A percentile compares a stretch with the other conserved stretches of the same genome.
phyloP scores from a whole-genome alignment of 1,140 invertebrate species.

The Drosophila prosaltans region DNA sequence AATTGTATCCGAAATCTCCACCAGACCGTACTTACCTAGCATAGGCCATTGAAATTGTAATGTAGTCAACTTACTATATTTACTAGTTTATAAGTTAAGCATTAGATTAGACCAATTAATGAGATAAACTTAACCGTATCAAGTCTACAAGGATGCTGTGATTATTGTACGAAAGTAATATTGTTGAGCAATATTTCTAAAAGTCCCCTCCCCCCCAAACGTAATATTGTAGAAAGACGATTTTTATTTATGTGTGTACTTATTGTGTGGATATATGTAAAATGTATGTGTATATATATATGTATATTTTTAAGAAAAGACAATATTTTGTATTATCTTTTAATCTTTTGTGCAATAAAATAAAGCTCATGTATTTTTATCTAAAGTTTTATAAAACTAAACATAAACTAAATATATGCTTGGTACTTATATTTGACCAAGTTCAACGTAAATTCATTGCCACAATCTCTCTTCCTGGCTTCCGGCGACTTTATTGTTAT shows the following conservation, averaged over 20 bases:
- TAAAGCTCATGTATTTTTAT: slow-evolving; percentile 58
- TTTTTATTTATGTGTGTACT: slow-evolving; percentile 69
- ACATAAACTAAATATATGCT: not conserved
- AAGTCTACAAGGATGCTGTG: slow-evolving; percentile 80
- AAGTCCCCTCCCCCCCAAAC: slow-evolving; percentile 18
- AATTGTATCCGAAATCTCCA: not conserved
- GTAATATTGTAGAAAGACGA: slow-evolving; percentile 44
- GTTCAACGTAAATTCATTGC: not conserved
- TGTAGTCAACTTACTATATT: slow-evolving; percentile 28
- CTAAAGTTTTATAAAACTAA: slow-evolving; percentile 18
- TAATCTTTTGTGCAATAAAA: slow-evolving; percentile 52
- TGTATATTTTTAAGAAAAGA: slow-evolving; percentile 38
- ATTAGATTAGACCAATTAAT: slow-evolving; percentile 55
- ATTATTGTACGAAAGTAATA: slow-evolving; percentile 66
- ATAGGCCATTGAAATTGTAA: slow-evolving; percentile 38
- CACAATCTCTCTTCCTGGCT: not conserved
- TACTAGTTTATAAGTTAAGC: slow-evolving; percentile 51
- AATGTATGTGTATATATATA: slow-evolving; percentile 20
- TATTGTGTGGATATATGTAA: slow-evolving; percentile 38
- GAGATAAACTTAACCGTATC: slow-evolving; percentile 52
- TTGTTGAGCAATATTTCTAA: slow-evolving; percentile 58
- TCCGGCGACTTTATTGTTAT: not conserved
- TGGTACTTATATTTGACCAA: too few relatives aligned
- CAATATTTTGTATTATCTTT: slow-evolving; percentile 35
- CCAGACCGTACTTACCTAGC: slow-evolving; percentile 19